phyloP scores from a whole-genome alignment of 2,888 invertebrate species.

The Parnassius mnemosyne region DNA sequence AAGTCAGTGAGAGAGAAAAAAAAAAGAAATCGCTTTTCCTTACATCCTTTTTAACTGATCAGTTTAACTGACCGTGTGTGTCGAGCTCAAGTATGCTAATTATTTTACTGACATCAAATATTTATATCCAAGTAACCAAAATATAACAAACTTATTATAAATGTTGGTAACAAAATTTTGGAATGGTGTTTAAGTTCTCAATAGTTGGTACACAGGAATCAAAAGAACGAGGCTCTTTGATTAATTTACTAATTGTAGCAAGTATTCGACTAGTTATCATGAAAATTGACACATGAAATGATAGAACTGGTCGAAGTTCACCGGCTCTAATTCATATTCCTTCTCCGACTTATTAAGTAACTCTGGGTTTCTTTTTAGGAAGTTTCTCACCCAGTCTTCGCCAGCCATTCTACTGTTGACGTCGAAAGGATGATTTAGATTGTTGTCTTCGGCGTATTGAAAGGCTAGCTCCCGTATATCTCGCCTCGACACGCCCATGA shows the following conservation, averaged over 20 bases:
- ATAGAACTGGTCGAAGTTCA: slow-evolving; percentile 76
- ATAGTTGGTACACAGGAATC: slow-evolving; percentile 22
- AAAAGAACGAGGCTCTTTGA: slow-evolving; percentile 13
- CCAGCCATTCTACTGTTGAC: slow-evolving; percentile 74
- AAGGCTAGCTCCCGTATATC: slow-evolving; percentile 75
- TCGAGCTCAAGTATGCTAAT: too few relatives aligned
- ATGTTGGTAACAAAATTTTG: slow-evolving; percentile 4
- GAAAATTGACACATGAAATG: slow-evolving; percentile 75
- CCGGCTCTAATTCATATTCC: slow-evolving; percentile 66
- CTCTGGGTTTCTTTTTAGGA: slow-evolving; percentile 72
- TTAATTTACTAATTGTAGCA: slow-evolving; percentile 34
- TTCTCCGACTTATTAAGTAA: slow-evolving; percentile 61
- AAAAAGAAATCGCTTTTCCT: too few relatives aligned
- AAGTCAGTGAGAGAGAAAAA: too few relatives aligned
- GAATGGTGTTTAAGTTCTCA: slow-evolving; percentile 12
- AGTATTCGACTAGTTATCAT: slow-evolving; percentile 54
- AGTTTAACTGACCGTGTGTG: too few relatives aligned
- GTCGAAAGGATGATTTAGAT: slow-evolving; percentile 70
- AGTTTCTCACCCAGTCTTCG: slow-evolving; percentile 76
- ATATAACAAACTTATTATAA: neutral
- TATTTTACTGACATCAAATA: neutral
- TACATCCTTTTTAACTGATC: too few relatives aligned
- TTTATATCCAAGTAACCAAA: slow-evolving; percentile 6
- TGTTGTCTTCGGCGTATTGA: slow-evolving; percentile 73
- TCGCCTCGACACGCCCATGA: slow-evolving; percentile 72